Conservation (phyloP, 2,888 invertebrate genomes). For the Orthosia incerta region DNA sequence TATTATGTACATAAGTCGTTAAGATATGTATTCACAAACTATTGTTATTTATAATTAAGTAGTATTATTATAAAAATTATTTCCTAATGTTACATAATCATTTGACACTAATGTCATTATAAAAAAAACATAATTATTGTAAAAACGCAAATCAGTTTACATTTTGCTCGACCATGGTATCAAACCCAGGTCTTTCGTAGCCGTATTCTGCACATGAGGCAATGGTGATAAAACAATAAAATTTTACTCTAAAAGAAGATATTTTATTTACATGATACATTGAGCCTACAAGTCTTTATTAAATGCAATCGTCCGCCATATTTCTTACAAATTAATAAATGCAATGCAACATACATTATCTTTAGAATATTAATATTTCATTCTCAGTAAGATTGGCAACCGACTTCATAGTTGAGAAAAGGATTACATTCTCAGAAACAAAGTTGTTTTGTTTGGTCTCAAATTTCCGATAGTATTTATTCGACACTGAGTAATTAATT, state of each 20-base stretch:
- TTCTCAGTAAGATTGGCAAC: not conserved
- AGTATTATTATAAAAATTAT: slow-evolving; percentile 74
- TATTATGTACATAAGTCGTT: slow-evolving; percentile 79
- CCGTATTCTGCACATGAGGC: not conserved
- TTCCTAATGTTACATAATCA: slow-evolving; percentile 56
- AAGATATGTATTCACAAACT: slow-evolving; percentile 84
- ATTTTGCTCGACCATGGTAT: not conserved
- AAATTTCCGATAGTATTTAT: too few relatives aligned
- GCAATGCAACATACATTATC: slow-evolving; percentile 33
- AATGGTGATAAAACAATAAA: not conserved
- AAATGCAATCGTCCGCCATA: slow-evolving; percentile 32
- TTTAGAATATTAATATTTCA: not conserved
- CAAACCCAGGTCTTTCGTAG: not conserved
- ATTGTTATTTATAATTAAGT: slow-evolving; percentile 58
- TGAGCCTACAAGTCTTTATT: slow-evolving; percentile 38
- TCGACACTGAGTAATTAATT: too few relatives aligned
- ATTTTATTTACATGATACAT: slow-evolving; percentile 47
- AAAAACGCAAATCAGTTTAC: not conserved
- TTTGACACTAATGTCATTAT: slow-evolving; percentile 24
- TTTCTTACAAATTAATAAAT: slow-evolving; percentile 45
- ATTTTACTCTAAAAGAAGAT: not conserved
- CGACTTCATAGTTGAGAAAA: not conserved
- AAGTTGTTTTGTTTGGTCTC: too few relatives aligned
- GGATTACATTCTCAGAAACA: not conserved
- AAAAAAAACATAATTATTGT: slow-evolving; percentile 2